Conservation (phyloP, 2,797 vertebrate genomes). For the Poeciliopsis presidionis region DNA sequence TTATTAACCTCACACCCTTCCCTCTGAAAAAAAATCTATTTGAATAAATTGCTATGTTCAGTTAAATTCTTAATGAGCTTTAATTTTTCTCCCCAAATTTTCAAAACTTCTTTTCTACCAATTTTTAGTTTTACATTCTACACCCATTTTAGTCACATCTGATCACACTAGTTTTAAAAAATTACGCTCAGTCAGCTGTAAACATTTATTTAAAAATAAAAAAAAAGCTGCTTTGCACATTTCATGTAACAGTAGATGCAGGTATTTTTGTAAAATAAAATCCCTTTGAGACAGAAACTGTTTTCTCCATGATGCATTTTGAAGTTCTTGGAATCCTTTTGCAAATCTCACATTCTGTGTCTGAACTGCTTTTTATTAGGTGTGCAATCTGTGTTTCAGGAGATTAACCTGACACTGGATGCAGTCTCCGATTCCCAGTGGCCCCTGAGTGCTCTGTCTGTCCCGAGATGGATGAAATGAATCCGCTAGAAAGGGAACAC, state of each 20-base stretch:
- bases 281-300: not conserved
- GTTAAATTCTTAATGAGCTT: not conserved
- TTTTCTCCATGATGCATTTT: not conserved
- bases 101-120: not conserved
- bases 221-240: not conserved
- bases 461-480: conserved; percentile 84
- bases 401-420: conserved; percentile 76
- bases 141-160: too few species aligned
- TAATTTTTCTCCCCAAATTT: not conserved
- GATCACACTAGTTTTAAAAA: not conserved
- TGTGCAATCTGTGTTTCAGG: conserved; percentile 47
- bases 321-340: not conserved
- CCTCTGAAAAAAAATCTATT: not conserved
- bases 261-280: not conserved
- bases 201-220: not conserved
- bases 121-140: not conserved
- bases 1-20: not conserved
- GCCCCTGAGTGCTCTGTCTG: conserved; percentile 42
- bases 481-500: conserved; percentile 82
- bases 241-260: not conserved
- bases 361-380: not conserved
- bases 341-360: not conserved
- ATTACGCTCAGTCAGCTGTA: not conserved
- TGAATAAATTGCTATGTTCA: not conserved
- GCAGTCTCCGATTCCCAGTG: conserved; percentile 58